Base-by-base conservation (phyloP, 2,888 invertebrate species). In the Aleiodes alternator region DNA sequence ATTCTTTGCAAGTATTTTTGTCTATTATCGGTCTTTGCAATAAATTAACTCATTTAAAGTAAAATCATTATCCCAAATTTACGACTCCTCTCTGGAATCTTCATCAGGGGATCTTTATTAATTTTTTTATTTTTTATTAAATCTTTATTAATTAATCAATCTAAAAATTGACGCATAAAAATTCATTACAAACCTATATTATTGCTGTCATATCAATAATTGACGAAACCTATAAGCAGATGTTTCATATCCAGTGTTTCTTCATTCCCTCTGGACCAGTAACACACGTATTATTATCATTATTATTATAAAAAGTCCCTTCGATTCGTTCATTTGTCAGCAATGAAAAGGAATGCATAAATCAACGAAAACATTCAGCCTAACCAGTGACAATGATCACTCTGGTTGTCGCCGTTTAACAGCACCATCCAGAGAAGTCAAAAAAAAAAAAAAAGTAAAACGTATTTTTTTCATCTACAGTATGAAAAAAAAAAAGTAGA, bases 301-400 rank as follows among this genome's bases (percentile, higher is more conserved):
- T 53, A 53, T 16, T 23, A 23, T 23, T 23, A 23, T 23, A 23
- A 23, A 23, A 38, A 43, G 8, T 16, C 16, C 69, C 55, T 23
- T 57, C 29, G 11, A 64, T 64, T 43, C 48, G 48, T 59, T 14
- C 64, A 64, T 64, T 64, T 64, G 43, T 64, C 64, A 64, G 64
- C 29, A 43, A 59, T 68, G 76, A 83, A 81, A 82, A 81, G 85
- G 77, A 85, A 87, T 84, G 85, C 87, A 89, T 89, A 89, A 89
- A 89, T 89, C 89, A 89, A 76, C 14, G 70, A 69, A 83, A 78
- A 71, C 72, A 80, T 83, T 83, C 80, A 80, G 81, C 83, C 75
- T 82, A 82, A 79, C 80, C 81, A 78, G 82, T 82, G 85, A 88
- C 87, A 88, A 88, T 86, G 86, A 87, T 84, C 84, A 79, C 73